Evolutionary conservation across 2,888 invertebrate genomes (phyloP).

Genomic region (Choristoneura rosaceana): DNA sequence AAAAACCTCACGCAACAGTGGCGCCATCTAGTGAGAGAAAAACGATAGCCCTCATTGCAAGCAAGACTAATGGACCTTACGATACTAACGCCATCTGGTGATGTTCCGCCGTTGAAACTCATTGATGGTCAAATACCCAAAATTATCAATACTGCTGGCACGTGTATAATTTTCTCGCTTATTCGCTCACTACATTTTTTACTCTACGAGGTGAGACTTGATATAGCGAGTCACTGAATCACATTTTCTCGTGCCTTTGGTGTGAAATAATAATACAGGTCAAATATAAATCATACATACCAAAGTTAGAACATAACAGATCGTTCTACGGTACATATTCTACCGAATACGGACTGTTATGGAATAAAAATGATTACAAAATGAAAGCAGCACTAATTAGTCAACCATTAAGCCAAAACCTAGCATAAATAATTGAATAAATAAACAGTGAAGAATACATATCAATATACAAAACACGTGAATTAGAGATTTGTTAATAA

Average conservation of each 20-base stretch:
- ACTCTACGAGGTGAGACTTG: neutral
- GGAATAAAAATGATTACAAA: neutral
- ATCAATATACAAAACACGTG: constrained; percentile 14
- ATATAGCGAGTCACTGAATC: too few relatives aligned
- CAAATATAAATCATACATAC: neutral
- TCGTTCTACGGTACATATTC: neutral
- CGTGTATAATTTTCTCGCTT: neutral
- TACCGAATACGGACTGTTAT: neutral
- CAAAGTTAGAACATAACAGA: neutral
- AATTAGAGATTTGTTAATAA: constrained; percentile 37
- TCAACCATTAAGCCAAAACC: constrained; percentile 14
- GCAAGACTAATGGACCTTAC: too few relatives aligned
- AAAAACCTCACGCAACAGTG: too few relatives aligned
- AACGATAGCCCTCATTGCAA: too few relatives aligned
- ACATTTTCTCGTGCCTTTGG: neutral
- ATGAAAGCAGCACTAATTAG: constrained; percentile 12
- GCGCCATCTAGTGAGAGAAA: too few relatives aligned
- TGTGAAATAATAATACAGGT: neutral
- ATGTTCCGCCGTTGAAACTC: too few relatives aligned
- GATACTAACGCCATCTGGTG: too few relatives aligned
- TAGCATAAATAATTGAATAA: constrained; percentile 11
- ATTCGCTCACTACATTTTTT: neutral
- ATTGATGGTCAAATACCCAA: too few relatives aligned
- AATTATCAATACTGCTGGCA: neutral
- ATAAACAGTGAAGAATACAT: constrained; percentile 8